Conservation (phyloP, 2,797 vertebrate genomes). For the Mormyrops boulengeri region DNA sequence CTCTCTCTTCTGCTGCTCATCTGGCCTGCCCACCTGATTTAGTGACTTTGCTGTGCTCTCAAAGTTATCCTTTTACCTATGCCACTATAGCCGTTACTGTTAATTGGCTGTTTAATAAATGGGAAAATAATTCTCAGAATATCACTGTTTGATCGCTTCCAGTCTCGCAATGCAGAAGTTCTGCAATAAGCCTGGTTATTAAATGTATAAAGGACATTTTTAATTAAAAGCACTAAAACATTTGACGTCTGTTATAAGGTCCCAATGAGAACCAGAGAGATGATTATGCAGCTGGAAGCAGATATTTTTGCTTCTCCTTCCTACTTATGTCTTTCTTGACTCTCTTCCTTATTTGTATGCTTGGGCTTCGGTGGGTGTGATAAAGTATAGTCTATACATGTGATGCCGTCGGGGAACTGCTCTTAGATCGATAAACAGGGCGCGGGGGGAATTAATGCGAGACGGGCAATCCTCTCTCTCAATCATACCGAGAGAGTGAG, state of each 20-base stretch:
- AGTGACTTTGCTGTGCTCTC: background rate
- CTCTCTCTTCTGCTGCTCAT: background rate
- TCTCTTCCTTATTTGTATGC: slow-evolving; percentile 17
- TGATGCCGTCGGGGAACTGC: slow-evolving; percentile 60
- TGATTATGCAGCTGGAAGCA: background rate
- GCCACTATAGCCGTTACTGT: background rate
- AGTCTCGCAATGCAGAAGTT: background rate
- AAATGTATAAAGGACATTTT: slow-evolving; percentile 23
- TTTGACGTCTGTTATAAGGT: background rate
- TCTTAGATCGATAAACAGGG: slow-evolving; percentile 61
- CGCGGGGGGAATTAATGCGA: slow-evolving; percentile 69
- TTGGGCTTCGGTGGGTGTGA: slow-evolving; percentile 58
- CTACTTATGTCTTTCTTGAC: background rate
- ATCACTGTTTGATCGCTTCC: background rate
- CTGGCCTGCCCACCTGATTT: background rate
- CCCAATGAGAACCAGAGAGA: background rate
- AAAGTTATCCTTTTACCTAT: background rate
- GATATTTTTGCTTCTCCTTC: background rate
- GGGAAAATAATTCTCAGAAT: slow-evolving; percentile 4
- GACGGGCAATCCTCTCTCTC: slow-evolving; percentile 64
- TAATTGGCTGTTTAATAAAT: background rate
- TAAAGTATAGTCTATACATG: slow-evolving; percentile 64
- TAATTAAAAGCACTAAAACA: slow-evolving; percentile 18
- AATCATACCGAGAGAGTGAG: slow-evolving; percentile 45
- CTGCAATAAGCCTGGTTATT: background rate